Conservation (phyloP, 2,797 vertebrate species). For the Parambassis ranga region DNA sequence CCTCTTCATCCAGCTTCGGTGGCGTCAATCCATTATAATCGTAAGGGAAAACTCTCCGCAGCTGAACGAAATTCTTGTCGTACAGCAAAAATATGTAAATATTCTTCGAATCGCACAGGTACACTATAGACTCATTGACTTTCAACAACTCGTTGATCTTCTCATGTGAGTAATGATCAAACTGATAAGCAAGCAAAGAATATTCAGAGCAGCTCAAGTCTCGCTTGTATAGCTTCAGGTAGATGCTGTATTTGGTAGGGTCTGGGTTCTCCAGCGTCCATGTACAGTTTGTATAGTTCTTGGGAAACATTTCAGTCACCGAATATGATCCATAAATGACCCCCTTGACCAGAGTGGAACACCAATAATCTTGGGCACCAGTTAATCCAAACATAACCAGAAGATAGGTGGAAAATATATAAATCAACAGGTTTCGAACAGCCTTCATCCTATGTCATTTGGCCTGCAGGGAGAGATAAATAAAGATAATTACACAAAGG, state of each 20-base stretch:
- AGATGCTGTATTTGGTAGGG: constrained; percentile 99
- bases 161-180: constrained; percentile 99
- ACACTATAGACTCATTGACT: constrained; percentile 97
- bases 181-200: constrained; percentile 97
- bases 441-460: constrained; percentile 99
- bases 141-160: constrained; percentile 99
- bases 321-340: constrained; percentile 99
- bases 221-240: constrained; percentile 99
- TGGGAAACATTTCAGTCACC: constrained; percentile 99
- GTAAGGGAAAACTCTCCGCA: constrained; percentile 92
- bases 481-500: constrained; percentile 82
- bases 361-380: constrained; percentile 99
- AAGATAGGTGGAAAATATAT: constrained; percentile 99
- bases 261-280: constrained; percentile 99
- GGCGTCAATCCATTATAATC: constrained; percentile 91
- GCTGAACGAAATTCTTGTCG: constrained; percentile 98
- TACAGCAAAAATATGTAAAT: constrained; percentile 98
- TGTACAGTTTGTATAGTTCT: constrained; percentile 99
- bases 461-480: constrained; percentile 91
- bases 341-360: constrained; percentile 99
- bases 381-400: constrained; percentile 99
- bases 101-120: constrained; percentile 96
- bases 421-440: constrained; percentile 99
- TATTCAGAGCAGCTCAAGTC: constrained; percentile 98
- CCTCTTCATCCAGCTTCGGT: constrained; percentile 91